A percentile compares a stretch with the other conserved stretches of the same genome.
Conservation (phyloP, 1,140 invertebrate species). For the Tetraneura akinire region DNA sequence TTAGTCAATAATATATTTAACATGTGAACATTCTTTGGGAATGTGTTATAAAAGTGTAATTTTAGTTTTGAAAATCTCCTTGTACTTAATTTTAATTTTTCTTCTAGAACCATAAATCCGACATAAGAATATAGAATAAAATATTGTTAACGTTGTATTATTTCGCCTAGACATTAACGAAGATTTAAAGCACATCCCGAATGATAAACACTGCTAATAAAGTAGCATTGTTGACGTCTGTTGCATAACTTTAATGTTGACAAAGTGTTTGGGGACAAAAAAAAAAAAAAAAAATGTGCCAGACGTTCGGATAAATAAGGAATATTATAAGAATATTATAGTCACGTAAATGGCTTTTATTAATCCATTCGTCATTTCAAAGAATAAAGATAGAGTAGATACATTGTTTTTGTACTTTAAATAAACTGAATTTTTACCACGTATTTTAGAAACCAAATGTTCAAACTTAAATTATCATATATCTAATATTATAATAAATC, state of each 20-base stretch:
- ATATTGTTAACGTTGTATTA: slow-evolving; percentile 45
- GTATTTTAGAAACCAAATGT: too few relatives aligned
- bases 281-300: slow-evolving; percentile 12
- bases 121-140: slow-evolving; percentile 32
- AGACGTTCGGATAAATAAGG: slow-evolving; percentile 12
- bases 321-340: slow-evolving; percentile 14
- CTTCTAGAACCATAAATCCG: slow-evolving; percentile 31
- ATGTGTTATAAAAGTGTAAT: neutral
- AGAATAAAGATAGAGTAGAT: too few relatives aligned
- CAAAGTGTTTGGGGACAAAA: slow-evolving; percentile 32
- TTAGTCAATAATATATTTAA: neutral
- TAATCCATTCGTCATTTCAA: slow-evolving; percentile 29
- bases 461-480: too few relatives aligned
- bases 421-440: too few relatives aligned
- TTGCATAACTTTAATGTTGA: slow-evolving; percentile 50
- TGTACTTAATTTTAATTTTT: slow-evolving; percentile 38
- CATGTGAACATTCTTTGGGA: neutral
- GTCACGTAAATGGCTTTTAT: slow-evolving; percentile 50
- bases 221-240: slow-evolving; percentile 39
- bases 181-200: slow-evolving; percentile 48
- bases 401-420: too few relatives aligned
- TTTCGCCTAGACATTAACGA: slow-evolving; percentile 40
- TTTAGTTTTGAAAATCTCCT: slow-evolving; percentile 8
- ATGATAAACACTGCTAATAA: slow-evolving; percentile 50
- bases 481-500: too few relatives aligned